Evolutionary conservation across 2,888 invertebrate species (phyloP).

Genomic region (Diogma glabrata): DNA sequence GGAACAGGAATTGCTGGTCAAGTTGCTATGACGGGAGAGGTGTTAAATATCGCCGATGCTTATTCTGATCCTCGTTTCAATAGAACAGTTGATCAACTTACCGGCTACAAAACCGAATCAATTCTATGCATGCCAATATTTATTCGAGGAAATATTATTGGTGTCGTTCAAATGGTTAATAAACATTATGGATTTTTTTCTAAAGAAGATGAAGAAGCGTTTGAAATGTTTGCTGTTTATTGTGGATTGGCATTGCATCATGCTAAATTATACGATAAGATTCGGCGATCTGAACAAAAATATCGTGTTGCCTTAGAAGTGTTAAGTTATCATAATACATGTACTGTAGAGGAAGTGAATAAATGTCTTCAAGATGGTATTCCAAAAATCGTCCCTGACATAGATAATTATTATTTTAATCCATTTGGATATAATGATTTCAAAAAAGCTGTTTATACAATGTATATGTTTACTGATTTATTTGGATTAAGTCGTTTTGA

Average conservation of each 20-base stretch:
- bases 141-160: conserved; percentile 64
- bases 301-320: conserved; percentile 73
- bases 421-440: conserved; percentile 57
- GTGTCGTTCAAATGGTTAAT: conserved; percentile 81
- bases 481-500: conserved; percentile 58
- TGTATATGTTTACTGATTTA: conserved; percentile 65
- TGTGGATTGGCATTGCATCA: conserved; percentile 78
- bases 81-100: conserved; percentile 53
- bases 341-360: conserved; percentile 57
- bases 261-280: conserved; percentile 73
- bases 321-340: conserved; percentile 70
- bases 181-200: conserved; percentile 47
- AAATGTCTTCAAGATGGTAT: conserved; percentile 24
- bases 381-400: conserved; percentile 24
- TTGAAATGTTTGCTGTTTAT: conserved; percentile 74
- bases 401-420: conserved; percentile 56
- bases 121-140: conserved; percentile 83
- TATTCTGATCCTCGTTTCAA: conserved; percentile 70
- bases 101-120: conserved; percentile 56
- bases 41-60: conserved; percentile 71
- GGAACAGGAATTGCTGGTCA: conserved; percentile 72
- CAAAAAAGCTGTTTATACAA: conserved; percentile 58
- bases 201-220: conserved; percentile 64
- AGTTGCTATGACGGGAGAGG: conserved; percentile 67
- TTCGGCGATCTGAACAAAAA: conserved; percentile 70